Conservation (phyloP, 2,113 vertebrate species). For the Dascyllus trimaculatus region DNA sequence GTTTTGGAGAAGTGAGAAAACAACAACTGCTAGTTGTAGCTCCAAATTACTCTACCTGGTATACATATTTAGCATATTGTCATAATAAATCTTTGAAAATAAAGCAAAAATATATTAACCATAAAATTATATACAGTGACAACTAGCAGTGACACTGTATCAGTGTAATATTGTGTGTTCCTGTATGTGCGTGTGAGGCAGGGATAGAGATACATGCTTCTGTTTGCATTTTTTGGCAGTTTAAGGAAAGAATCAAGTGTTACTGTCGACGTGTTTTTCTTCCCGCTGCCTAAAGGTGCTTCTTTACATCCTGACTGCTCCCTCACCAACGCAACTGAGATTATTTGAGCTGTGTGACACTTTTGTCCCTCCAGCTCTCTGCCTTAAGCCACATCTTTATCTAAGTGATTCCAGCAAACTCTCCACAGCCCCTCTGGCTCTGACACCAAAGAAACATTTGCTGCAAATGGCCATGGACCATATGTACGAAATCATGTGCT, state of each 20-base stretch:
- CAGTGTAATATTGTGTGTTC: neutral
- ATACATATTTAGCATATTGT: too few relatives aligned
- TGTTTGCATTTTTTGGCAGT: neutral
- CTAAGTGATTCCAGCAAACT: constrained; percentile 8
- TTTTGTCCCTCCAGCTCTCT: neutral
- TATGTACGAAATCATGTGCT: neutral
- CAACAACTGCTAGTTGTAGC: too few relatives aligned
- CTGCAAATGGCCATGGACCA: constrained; percentile 2
- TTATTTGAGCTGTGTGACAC: constrained; percentile 38
- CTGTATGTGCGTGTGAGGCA: neutral
- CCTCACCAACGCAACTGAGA: constrained; percentile 10
- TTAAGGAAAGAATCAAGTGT: constrained; percentile 3
- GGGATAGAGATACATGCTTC: too few relatives aligned
- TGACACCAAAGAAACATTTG: neutral
- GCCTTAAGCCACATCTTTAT: constrained; percentile 13
- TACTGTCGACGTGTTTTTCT: constrained; percentile 6
- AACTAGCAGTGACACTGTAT: too few relatives aligned
- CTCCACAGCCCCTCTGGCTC: constrained; percentile 7
- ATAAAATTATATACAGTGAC: too few relatives aligned
- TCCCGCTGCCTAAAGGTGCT: constrained; percentile 22
- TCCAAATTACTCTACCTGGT: too few relatives aligned
- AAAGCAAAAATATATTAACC: too few relatives aligned
- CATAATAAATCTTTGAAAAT: too few relatives aligned
- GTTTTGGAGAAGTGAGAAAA: too few relatives aligned
- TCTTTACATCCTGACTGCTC: constrained; percentile 4